phyloP scores from a whole-genome alignment of 2,888 invertebrate genomes.

The Drosophila testacea region DNA sequence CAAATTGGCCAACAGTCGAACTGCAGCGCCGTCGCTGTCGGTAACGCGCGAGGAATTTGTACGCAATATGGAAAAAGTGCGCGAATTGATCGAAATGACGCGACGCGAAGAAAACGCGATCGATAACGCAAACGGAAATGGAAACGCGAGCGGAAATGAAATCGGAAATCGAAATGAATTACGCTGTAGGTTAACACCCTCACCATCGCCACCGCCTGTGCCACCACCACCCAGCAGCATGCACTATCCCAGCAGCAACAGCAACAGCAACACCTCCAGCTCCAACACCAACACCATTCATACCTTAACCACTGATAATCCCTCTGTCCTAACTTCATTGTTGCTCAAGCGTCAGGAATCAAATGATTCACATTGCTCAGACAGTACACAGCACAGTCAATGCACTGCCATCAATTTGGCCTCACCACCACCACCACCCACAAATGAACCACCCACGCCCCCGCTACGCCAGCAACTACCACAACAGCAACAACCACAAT shows the following conservation, averaged over 20 bases:
- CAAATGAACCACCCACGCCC: conserved; percentile 24
- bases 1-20: conserved; percentile 64
- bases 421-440: conserved; percentile 58
- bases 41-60: conserved; percentile 72
- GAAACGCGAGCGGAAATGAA: conserved; percentile 9
- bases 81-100: conserved; percentile 81
- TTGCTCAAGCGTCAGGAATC: conserved; percentile 86
- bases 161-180: conserved; percentile 5
- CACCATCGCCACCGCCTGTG: conserved; percentile 65
- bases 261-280: conserved; percentile 16
- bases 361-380: conserved; percentile 88
- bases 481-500: conserved; percentile 38
- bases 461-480: conserved; percentile 37
- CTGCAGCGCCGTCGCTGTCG: conserved; percentile 71
- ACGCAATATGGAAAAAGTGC: conserved; percentile 83
- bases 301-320: conserved; percentile 16
- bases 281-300: conserved; percentile 10
- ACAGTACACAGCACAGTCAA: conserved; percentile 88
- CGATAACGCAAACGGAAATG: conserved; percentile 10
- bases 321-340: conserved; percentile 15
- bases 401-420: conserved; percentile 87
- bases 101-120: conserved; percentile 56
- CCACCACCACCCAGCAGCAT: conserved; percentile 59
- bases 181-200: conserved; percentile 51
- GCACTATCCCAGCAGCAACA: conserved; percentile 36